Conservation (phyloP, 2,113 vertebrate species). For the Anoura caudifer region DNA sequence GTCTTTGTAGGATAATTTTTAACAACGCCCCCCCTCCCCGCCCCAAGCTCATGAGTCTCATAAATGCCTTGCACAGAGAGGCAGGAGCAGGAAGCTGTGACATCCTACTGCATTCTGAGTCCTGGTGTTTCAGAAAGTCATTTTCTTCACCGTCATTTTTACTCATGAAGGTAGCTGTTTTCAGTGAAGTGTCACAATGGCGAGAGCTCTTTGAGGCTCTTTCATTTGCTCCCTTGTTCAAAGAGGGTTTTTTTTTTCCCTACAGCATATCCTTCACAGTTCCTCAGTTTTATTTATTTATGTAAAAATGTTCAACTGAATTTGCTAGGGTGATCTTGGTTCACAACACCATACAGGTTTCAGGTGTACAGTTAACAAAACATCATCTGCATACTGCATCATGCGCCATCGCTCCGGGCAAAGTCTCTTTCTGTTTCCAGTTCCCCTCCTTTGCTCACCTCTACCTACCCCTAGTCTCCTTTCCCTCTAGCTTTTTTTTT, state of each 20-base stretch:
- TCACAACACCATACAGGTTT: no score
- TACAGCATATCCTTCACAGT: background rate
- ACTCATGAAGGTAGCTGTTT: background rate
- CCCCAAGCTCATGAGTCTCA: background rate
- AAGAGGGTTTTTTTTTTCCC: background rate
- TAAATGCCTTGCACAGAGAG: background rate
- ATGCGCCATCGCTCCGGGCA: no score
- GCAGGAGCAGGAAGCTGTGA: background rate
- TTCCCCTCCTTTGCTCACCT: no score
- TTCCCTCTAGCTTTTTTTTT: no score
- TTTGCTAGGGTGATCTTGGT: no score
- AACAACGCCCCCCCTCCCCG: accelerated
- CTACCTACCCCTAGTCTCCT: no score
- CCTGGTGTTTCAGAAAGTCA: background rate
- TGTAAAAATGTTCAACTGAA: no score
- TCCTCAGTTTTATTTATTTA: no score
- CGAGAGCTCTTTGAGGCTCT: background rate
- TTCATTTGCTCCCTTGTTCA: background rate
- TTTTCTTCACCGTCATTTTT: background rate
- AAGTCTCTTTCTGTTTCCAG: no score
- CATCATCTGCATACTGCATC: no score
- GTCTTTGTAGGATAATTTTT: background rate
- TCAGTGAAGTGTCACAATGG: background rate
- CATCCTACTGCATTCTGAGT: background rate
- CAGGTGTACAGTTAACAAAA: no score